Evolutionary conservation across 2,113 vertebrate genomes (phyloP).

Genomic region (Theristicus caerulescens): DNA sequence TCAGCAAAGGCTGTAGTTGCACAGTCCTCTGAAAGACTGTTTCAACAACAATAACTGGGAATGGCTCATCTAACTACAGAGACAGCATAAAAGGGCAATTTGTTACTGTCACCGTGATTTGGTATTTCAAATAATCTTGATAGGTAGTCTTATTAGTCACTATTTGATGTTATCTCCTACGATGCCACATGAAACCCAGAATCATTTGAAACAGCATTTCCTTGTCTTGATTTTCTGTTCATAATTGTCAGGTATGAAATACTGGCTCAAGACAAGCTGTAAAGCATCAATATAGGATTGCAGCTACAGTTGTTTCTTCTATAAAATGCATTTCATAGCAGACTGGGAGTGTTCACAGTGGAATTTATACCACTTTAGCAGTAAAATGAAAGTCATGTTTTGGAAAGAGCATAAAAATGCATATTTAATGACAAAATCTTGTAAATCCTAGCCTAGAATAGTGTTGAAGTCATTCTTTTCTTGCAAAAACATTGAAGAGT

Average conservation of each 20-base stretch:
- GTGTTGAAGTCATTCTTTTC: background rate
- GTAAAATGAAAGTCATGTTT: slow-evolving; percentile 46
- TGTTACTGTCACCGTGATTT: background rate
- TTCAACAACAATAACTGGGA: background rate
- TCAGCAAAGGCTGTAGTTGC: background rate
- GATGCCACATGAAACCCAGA: background rate
- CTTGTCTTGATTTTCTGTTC: slow-evolving; percentile 20
- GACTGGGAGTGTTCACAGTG: background rate
- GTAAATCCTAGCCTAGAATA: slow-evolving; percentile 11
- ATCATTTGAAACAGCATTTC: background rate
- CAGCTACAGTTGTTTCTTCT: slow-evolving; percentile 42
- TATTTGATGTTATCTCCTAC: background rate
- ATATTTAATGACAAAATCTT: slow-evolving; percentile 51
- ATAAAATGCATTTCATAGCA: slow-evolving; percentile 46
- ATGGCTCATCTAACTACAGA: background rate
- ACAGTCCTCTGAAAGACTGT: background rate
- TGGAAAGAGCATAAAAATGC: slow-evolving; percentile 42
- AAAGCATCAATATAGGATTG: slow-evolving; percentile 17
- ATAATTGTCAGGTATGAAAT: slow-evolving; percentile 45
- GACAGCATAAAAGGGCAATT: background rate
- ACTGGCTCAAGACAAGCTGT: too few species aligned
- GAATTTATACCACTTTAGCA: slow-evolving; percentile 41
- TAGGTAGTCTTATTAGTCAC: background rate
- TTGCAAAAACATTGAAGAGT: background rate
- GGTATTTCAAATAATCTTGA: background rate